phyloP scores from a whole-genome alignment of 2,888 invertebrate genomes.

The Amiota communis region DNA sequence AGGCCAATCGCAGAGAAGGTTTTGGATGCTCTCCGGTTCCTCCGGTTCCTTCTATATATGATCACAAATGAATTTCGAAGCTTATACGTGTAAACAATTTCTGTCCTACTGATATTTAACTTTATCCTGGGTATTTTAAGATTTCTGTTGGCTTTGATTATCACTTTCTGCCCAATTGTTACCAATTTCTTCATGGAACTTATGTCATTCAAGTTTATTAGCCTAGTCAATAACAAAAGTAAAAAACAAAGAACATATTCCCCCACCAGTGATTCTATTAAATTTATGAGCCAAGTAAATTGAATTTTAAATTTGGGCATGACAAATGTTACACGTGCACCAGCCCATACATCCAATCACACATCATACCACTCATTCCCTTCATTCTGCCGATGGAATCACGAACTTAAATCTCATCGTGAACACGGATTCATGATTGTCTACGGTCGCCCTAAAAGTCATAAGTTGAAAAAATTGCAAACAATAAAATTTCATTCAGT shows the following conservation, averaged over 20 bases:
- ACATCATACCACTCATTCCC: slow-evolving; percentile 19
- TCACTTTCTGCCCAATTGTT: too few species aligned
- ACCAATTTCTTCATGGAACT: too few species aligned
- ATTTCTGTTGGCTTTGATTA: too few species aligned
- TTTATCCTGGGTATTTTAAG: too few species aligned
- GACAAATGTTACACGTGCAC: slow-evolving; percentile 60
- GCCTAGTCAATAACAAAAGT: background rate
- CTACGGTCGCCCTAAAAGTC: slow-evolving; percentile 59
- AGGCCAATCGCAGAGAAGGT: too few species aligned
- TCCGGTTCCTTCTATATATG: too few species aligned
- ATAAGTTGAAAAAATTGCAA: slow-evolving; percentile 59
- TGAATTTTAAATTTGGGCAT: slow-evolving; percentile 71
- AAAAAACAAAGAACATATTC: background rate
- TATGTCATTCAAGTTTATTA: background rate
- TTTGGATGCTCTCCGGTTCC: too few species aligned
- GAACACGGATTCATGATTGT: slow-evolving; percentile 51
- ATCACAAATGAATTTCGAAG: too few species aligned
- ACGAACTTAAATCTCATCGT: background rate
- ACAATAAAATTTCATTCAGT: slow-evolving; percentile 56
- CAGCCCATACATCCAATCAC: background rate
- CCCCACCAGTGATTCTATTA: slow-evolving; percentile 51
- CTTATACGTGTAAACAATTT: too few species aligned
- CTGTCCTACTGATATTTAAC: too few species aligned
- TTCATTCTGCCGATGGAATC: background rate
- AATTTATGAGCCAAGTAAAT: slow-evolving; percentile 68